Evolutionary conservation across 2,888 invertebrate species (phyloP), one percentile per base, ranked within the genome.

Genomic region (Drosophila kuntzei): DNA sequence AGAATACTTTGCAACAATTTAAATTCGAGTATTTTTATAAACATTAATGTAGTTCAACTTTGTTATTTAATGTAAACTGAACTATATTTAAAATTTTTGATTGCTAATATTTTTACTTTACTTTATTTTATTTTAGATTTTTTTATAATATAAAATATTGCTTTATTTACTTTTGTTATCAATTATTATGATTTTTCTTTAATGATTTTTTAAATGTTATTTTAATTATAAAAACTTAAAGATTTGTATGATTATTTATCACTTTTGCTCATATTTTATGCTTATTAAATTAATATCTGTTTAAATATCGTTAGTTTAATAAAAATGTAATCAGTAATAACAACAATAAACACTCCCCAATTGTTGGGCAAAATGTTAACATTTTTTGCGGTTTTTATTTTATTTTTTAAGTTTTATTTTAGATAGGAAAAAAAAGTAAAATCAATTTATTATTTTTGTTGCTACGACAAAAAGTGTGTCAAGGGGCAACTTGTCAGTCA

Each of bases 401-500:
- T 11, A 18, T 34, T 60, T 51, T 55, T 39, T 41, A 22, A 25
- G 18, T 54, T 59, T 34, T 47, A 57, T 51, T 57, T 50, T 41
- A 61, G 36, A 55, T 37, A 54, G n/a, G 44, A 34, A 65, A 53
- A 57, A 61, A 66, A 57, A 69, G 20, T 60, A 44, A 79, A 85
- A 74, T 71, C 59, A 66, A 71, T 86, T 88, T 82, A 75, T 80
- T 65, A 66, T 60, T 43, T 71, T 76, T 74, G 82, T 82, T 74
- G 86, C 89, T 75, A 75, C 61, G 89, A 77, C 79, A 76, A 79
- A 46, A 88, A 89, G 85, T 88, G 71, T 90, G 88, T 88, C 88
- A 88, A 88, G 88, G 88, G 80, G 88, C 85, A 88, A 75, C 85
- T 84, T 89, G 87, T 84, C 78, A 83, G 81, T 88, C 87, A 84